Percentiles rank a stretch among this genome's conserved stretches.
These are phyloP conservation scores for Drosophila koepferae DNA, from an alignment of 2,888 invertebrate species.

Conservation along the genomic window DNA sequence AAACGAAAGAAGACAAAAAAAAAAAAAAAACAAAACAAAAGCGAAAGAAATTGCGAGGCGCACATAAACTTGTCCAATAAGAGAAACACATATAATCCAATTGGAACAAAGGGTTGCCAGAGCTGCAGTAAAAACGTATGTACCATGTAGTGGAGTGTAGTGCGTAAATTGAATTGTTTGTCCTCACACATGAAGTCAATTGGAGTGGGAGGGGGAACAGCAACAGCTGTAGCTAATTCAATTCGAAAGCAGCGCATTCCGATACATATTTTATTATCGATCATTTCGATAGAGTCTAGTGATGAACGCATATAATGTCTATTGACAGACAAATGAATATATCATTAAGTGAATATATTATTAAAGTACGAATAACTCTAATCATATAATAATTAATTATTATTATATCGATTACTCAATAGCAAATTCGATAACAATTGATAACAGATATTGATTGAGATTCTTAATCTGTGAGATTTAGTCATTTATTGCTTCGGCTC, in stretches of 20 bases:
- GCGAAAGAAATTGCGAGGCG: constrained; percentile 61
- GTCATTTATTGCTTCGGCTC: too few relatives aligned
- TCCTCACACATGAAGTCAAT: constrained; percentile 2
- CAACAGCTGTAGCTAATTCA: constrained; percentile 1
- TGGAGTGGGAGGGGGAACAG: not conserved
- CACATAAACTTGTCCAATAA: constrained; percentile 77
- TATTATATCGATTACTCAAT: not conserved
- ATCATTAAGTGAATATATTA: rapidly evolving
- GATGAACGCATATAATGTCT: not conserved
- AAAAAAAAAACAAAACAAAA: constrained; percentile 50
- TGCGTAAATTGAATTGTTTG: constrained; percentile 62
- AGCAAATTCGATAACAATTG: not conserved
- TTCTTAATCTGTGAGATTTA: too few relatives aligned
- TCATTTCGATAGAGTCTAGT: not conserved
- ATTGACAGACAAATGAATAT: not conserved
- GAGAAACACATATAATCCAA: constrained; percentile 50
- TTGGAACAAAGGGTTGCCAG: constrained; percentile 37
- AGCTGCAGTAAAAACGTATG: not conserved
- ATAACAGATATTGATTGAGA: not conserved
- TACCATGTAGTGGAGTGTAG: not conserved
- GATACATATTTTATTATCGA: not conserved
- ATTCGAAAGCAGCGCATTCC: not conserved
- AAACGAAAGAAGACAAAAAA: constrained; percentile 11
- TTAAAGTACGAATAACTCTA: too few relatives aligned
- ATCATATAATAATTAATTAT: not conserved